Conservation (phyloP, 1,140 invertebrate species). For the Sycophila sp. region DNA sequence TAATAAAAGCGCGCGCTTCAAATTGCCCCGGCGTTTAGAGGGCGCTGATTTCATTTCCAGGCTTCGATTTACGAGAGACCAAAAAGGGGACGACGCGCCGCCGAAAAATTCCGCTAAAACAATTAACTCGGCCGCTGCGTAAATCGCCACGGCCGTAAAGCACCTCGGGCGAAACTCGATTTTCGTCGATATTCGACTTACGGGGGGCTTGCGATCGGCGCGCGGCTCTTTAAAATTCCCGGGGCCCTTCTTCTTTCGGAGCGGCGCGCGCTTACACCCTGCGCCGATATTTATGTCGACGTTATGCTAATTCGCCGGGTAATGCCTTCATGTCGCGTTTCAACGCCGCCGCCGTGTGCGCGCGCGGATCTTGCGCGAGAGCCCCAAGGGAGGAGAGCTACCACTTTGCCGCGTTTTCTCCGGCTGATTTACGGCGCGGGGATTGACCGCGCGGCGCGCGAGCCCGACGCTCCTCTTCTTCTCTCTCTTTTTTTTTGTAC, state of each 20-base stretch:
- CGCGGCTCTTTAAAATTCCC: neutral
- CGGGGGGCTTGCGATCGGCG: neutral
- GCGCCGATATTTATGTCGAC: constrained; percentile 58
- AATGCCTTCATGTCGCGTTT: constrained; percentile 57
- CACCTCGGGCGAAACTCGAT: too few species aligned
- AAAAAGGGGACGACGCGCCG: neutral
- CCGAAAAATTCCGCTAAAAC: neutral
- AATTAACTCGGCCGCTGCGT: too few species aligned
- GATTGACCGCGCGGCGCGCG: constrained; percentile 42
- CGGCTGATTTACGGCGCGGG: constrained; percentile 53
- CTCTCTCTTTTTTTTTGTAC: too few species aligned
- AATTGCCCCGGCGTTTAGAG: too few species aligned
- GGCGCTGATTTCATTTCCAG: too few species aligned
- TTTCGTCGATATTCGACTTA: too few species aligned
- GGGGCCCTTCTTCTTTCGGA: neutral
- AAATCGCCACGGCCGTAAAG: too few species aligned
- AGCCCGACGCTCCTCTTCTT: too few species aligned
- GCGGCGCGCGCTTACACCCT: constrained; percentile 43
- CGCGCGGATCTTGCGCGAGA: constrained; percentile 44
- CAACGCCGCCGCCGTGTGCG: constrained; percentile 51
- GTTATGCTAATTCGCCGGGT: constrained; percentile 55
- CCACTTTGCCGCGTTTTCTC: neutral
- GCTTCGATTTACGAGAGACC: too few species aligned
- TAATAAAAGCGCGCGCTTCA: too few species aligned
- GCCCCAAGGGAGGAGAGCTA: constrained; percentile 31